These are phyloP conservation scores for Yponomeuta cagnagella DNA, from an alignment of 2,888 invertebrate genomes.

Conservation along the genomic window DNA sequence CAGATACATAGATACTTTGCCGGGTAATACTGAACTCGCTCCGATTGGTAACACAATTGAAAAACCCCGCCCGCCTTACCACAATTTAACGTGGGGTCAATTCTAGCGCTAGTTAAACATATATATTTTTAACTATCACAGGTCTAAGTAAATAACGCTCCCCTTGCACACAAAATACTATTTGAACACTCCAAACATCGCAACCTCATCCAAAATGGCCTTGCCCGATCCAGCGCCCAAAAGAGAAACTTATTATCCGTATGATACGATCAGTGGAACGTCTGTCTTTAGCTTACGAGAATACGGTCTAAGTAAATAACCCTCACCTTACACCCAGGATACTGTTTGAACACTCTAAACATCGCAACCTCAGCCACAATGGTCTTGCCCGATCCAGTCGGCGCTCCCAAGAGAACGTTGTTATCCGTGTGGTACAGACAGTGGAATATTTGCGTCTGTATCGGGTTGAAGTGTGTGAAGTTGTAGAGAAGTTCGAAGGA, in stretches of 20 bases:
- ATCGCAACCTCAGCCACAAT: conserved; percentile 98
- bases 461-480: conserved; percentile 98
- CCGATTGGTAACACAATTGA: too few species aligned
- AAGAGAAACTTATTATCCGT: conserved; percentile 52
- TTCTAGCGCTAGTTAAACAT: too few species aligned
- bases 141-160: background rate
- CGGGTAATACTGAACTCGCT: too few species aligned
- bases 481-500: conserved; percentile 88
- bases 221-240: conserved; percentile 88
- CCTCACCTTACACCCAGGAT: conserved; percentile 84
- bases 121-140: too few species aligned
- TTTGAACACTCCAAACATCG: conserved; percentile 94
- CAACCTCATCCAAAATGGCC: conserved; percentile 98
- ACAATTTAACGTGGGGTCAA: too few species aligned
- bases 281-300: too few species aligned
- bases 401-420: conserved; percentile 95
- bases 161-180: conserved; percentile 87
- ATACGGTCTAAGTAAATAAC: too few species aligned
- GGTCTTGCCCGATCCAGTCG: conserved; percentile 98
- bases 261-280: conserved; percentile 14
- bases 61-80: too few species aligned
- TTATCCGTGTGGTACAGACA: conserved; percentile 95
- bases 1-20: too few species aligned
- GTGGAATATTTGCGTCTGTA: conserved; percentile 98
- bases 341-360: conserved; percentile 89